Percentiles rank a stretch among this genome's conserved stretches.
Evolutionary conservation across 2,797 vertebrate genomes (phyloP).

Genomic region (Microctenopoma steveboyesi): DNA sequence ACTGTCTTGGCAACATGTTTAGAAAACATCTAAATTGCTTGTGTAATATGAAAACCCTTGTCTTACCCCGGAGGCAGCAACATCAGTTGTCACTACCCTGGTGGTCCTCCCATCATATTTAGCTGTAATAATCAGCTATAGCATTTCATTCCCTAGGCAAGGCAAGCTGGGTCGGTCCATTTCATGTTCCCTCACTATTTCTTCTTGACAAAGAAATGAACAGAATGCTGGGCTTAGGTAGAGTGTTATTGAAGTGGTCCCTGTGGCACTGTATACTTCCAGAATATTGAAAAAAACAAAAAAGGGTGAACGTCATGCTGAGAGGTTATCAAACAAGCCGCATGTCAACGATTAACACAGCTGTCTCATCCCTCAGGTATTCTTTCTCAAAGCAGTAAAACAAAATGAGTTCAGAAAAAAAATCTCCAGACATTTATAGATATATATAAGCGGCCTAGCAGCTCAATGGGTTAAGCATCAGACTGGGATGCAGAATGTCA

Average conservation of each 20-base stretch:
- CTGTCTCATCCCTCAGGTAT: constrained; percentile 40
- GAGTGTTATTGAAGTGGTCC: constrained; percentile 58
- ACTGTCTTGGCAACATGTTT: constrained; percentile 99
- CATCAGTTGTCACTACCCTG: constrained; percentile 94
- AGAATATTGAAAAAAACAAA: constrained; percentile 1
- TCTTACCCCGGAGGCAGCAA: constrained; percentile 92
- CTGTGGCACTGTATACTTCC: constrained; percentile 39
- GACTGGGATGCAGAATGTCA: constrained; percentile 2
- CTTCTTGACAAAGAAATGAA: constrained; percentile 73
- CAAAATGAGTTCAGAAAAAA: constrained; percentile 32
- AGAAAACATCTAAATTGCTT: constrained; percentile 99
- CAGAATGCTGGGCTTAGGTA: constrained; percentile 68
- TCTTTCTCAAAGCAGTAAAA: constrained; percentile 37
- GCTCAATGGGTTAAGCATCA: no score
- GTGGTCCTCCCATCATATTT: constrained; percentile 94
- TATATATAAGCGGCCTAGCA: no score
- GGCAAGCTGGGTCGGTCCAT: constrained; percentile 81
- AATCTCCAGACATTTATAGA: no score
- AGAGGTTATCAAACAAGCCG: constrained; percentile 23
- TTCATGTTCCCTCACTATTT: constrained; percentile 64
- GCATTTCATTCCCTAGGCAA: constrained; percentile 83
- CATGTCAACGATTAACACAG: constrained; percentile 35
- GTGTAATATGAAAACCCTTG: constrained; percentile 99
- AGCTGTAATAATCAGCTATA: constrained; percentile 90
- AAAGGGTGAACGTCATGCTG: constrained; percentile 10